Evolutionary conservation across 1,140 invertebrate genomes (phyloP), one percentile per base, ranked within the genome.

Genomic region (Hylyphantes graminicola): DNA sequence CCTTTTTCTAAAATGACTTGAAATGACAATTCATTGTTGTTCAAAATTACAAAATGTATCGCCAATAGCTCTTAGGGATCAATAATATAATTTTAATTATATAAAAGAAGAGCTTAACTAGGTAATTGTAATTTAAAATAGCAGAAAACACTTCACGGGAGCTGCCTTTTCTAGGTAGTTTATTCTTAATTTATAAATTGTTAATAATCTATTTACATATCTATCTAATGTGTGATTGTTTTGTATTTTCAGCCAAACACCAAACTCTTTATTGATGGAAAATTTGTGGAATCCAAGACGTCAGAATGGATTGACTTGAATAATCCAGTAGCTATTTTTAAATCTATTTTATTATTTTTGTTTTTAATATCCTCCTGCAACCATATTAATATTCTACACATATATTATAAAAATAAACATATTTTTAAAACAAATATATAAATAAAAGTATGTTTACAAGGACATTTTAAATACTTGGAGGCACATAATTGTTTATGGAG

Each of bases 191-290:
- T 55, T 54, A 64, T 65, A 55, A 13, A 7, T 67, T 12, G 15
- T 54, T 57, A 55, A 21, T 15, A 65, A 17, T 64, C 1, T 51
- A 17, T 61, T 12, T 67, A n/a, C 17, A 48, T 11, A 15, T 21
- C 13, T 51, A 73, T 7, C 13, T n/a, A 73, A 48, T 50, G 53
- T 11, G 12, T 13, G 7, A 67, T 35, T 67, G 48, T 48, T 53
- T 63, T 65, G 12, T 67, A n/a, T 61, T 70, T 86, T 9, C 10
- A 86, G 86, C 87, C 88, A 8, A 89, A 93, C 12, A 96, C 96
- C 13, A 98, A 99, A 91, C 92, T 98, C 78, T 99, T 96, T 89
- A 97, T 99, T 86, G 93, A 99, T 93, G 97, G 97, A 83, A 93
- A 98, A 90, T 97, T 96, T 91, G 92, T 98, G 0, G 97, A 99